Evolutionary conservation across 1,140 invertebrate genomes (phyloP).

Genomic region (Bombus soroeensis): DNA sequence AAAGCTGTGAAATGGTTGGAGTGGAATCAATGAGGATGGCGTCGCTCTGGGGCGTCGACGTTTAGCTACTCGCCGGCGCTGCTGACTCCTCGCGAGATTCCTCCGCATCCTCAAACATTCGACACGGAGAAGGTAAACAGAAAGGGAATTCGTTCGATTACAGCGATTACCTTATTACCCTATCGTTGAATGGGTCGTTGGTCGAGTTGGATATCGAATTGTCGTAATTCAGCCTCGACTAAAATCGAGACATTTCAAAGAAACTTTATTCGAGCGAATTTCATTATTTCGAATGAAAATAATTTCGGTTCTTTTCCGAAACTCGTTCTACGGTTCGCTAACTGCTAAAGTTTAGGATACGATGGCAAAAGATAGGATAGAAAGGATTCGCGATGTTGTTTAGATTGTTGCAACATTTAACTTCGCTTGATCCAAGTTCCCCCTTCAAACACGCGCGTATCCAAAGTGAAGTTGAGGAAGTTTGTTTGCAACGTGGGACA

Average conservation of each 20-base stretch:
- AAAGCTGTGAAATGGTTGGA: slow-evolving; percentile 31
- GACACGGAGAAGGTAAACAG: slow-evolving; percentile 3
- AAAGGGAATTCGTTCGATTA: slow-evolving; percentile 10
- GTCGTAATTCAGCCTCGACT: background rate
- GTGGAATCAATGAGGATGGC: slow-evolving; percentile 73
- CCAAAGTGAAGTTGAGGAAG: background rate
- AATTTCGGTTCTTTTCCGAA: background rate
- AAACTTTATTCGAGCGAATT: background rate
- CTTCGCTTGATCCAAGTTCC: background rate
- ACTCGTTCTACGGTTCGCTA: background rate
- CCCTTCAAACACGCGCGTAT: background rate
- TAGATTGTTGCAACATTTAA: background rate
- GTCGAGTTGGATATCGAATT: background rate
- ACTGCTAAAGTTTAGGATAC: background rate
- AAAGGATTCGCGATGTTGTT: background rate
- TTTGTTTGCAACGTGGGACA: background rate
- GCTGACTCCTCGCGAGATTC: slow-evolving; percentile 35
- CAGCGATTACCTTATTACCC: background rate
- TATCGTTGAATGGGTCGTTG: background rate
- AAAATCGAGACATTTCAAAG: background rate
- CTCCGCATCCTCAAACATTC: slow-evolving; percentile 29
- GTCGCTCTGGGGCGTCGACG: slow-evolving; percentile 73
- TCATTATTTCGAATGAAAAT: background rate
- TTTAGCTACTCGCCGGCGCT: slow-evolving; percentile 62
- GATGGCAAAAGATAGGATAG: background rate